Conservation (phyloP, 2,797 vertebrate genomes). For the Melopsittacus undulatus region DNA sequence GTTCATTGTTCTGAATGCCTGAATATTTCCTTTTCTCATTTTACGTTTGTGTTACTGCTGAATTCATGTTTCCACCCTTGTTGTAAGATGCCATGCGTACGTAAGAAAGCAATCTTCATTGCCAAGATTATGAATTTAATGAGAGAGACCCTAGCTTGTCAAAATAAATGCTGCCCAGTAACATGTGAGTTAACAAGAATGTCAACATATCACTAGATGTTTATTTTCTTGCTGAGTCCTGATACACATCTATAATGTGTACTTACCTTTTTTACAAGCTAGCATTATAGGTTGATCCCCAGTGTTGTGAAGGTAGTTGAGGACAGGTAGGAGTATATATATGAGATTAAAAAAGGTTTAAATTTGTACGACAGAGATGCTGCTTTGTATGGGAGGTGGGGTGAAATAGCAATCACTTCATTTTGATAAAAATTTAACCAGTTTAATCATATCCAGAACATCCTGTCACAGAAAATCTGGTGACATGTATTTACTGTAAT, state of each 20-base stretch:
- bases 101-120: background rate
- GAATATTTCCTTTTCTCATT: background rate
- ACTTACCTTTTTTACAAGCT: background rate
- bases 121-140: background rate
- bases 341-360: background rate
- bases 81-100: background rate
- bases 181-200: background rate
- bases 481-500: conserved; percentile 30
- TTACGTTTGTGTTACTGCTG: background rate
- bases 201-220: background rate
- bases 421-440: conserved; percentile 42
- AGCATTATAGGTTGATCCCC: background rate
- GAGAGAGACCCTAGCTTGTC: conserved; percentile 1
- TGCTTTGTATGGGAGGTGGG: background rate
- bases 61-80: background rate
- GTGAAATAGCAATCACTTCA: background rate
- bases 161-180: background rate
- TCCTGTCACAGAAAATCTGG: conserved; percentile 1
- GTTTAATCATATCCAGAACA: conserved; percentile 14
- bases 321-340: background rate
- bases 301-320: background rate
- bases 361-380: background rate
- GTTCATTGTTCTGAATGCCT: background rate
- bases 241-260: background rate
- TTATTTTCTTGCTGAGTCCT: background rate